Evolutionary conservation across 2,113 vertebrate species (phyloP), one percentile per base, ranked within the genome.

Genomic region (Neolamprologus modestus): DNA sequence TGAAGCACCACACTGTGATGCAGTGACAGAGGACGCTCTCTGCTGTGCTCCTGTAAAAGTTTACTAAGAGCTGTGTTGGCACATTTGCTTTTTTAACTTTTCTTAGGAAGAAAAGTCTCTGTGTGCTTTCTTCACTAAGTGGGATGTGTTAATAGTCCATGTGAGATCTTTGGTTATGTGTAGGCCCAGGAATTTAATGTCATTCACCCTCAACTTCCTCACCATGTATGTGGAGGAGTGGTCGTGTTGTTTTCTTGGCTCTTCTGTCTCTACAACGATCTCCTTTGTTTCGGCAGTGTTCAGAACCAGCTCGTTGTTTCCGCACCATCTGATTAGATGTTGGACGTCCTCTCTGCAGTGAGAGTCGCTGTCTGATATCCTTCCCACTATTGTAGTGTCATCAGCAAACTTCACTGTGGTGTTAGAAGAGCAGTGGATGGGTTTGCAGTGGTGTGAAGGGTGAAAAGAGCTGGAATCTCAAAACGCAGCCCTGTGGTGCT

Each of bases 251-350:
- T 53, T 53, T 54, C 52, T 54, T 54, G 52, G n/a, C n/a, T 54
- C n/a, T 11, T 7, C 52, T 54, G 10, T 54, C 9, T 54, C 52
- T 54, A 54, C 52, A 21, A 0, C 2, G 0, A 21, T 54, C n/a
- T 54, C 5, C 52, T 54, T 54, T 54, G 1, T 24, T 54, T 54
- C 0, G 3, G 6, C n/a, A 12, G 53, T 54, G 53, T 54, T 54
- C 53, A 12, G 53, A 54, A 54, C 53, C 53, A 54, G n/a, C 3
- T 54, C 53, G 53, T 3, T 13, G 11, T 55, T 24, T 24, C 53
- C 21, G 0, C 53, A 55, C 11, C 21, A 7, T 54, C n/a, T 24
- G n/a, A 24, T 55, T 24, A 55, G 53, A 55, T 55, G 53, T 24
- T 55, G 53, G 11, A 24, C 11, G 21, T 55, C 21, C 11, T 24